A percentile compares a stretch with the other conserved stretches of the same genome.
Evolutionary conservation across 2,113 vertebrate genomes (phyloP).

Genomic region (Nerophis ophidion): DNA sequence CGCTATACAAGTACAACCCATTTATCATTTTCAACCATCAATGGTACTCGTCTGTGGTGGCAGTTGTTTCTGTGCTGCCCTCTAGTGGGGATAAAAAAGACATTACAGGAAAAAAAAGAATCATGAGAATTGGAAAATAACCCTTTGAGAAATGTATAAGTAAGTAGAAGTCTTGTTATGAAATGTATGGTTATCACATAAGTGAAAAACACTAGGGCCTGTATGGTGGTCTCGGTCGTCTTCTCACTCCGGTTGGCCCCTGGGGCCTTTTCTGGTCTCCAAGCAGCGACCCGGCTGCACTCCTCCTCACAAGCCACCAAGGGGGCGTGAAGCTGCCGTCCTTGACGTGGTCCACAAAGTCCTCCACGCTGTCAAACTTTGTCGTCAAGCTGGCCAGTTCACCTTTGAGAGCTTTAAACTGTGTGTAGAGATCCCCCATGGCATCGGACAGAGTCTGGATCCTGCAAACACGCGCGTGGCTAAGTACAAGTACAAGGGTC

Average conservation of each 20-base stretch:
- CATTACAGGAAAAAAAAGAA: too few relatives aligned
- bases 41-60: background rate
- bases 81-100: background rate
- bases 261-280: slow-evolving; percentile 25
- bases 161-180: background rate
- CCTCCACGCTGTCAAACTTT: slow-evolving; percentile 74
- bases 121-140: background rate
- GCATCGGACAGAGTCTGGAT: slow-evolving; percentile 78
- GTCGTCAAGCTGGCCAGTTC: slow-evolving; percentile 70
- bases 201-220: slow-evolving; percentile 14
- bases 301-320: slow-evolving; percentile 16
- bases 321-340: slow-evolving; percentile 38
- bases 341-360: slow-evolving; percentile 72
- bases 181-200: background rate
- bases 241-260: slow-evolving; percentile 30
- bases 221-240: slow-evolving; percentile 23
- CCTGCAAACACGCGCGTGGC: slow-evolving; percentile 48
- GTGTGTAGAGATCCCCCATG: slow-evolving; percentile 76
- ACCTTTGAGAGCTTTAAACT: slow-evolving; percentile 78
- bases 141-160: slow-evolving; percentile 5
- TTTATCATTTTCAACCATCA: too few relatives aligned
- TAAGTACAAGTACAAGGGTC: background rate
- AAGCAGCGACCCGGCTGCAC: slow-evolving; percentile 16
- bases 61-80: background rate
- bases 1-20: too few relatives aligned